Conservation (phyloP, 2,888 invertebrate species). For the Drosophila glabriapex region DNA sequence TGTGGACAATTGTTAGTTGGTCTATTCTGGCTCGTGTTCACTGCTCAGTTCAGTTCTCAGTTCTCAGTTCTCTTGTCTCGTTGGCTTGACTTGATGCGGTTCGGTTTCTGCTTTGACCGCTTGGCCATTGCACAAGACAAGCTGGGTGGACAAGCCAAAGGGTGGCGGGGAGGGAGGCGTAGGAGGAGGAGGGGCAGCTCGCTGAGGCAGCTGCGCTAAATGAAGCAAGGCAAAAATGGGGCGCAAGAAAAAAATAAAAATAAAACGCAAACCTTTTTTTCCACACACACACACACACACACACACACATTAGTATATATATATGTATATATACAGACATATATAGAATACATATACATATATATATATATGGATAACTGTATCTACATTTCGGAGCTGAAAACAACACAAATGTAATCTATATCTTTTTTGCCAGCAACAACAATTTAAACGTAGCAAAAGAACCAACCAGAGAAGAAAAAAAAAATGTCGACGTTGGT, state of each 20-base stretch:
- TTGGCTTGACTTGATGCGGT: conserved; percentile 18
- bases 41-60: not conserved
- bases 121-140: conserved; percentile 34
- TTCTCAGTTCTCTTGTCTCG: conserved; percentile 10
- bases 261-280: conserved; percentile 50
- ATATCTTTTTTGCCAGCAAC: conserved; percentile 64
- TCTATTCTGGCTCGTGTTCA: conserved; percentile 21
- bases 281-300: conserved; percentile 8
- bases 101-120: conserved; percentile 27
- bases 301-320: conserved; percentile 7
- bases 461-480: conserved; percentile 11
- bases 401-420: conserved; percentile 75
- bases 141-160: not conserved
- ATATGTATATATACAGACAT: conserved; percentile 7
- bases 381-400: conserved; percentile 53
- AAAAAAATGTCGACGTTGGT: conserved; percentile 31
- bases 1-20: conserved; percentile 47
- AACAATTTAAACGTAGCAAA: conserved; percentile 44
- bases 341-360: conserved; percentile 11
- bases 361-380: conserved; percentile 20
- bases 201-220: conserved; percentile 44
- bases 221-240: conserved; percentile 62
- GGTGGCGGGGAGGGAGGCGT: too few relatives aligned
- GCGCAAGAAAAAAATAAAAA: conserved; percentile 31
- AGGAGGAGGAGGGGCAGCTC: not conserved